Percentiles rank a stretch among this genome's conserved stretches.
phyloP scores from a whole-genome alignment of 2,113 vertebrate genomes.

The Chloropsis hardwickii region DNA sequence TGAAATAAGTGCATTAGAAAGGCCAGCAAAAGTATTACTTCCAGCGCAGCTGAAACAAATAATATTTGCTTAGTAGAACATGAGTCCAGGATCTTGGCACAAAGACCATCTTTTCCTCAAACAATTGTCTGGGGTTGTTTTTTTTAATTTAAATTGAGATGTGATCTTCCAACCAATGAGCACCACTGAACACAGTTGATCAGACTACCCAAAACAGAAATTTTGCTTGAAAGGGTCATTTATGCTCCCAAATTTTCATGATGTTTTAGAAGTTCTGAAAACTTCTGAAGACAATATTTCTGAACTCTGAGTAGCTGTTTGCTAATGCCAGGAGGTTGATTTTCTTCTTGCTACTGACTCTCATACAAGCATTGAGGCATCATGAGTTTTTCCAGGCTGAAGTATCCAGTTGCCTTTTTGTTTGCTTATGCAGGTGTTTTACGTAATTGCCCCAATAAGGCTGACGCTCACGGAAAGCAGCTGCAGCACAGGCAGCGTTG shows the following conservation, averaged over 20 bases:
- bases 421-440: slow-evolving; percentile 48
- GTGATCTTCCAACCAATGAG: background rate
- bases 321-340: background rate
- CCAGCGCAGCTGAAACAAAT: background rate
- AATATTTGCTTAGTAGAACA: slow-evolving; percentile 25
- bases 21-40: background rate
- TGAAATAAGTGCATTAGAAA: background rate
- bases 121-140: background rate
- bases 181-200: background rate
- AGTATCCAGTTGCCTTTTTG: slow-evolving; percentile 12
- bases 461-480: slow-evolving; percentile 9
- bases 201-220: background rate
- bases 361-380: background rate
- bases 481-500: background rate
- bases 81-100: slow-evolving; percentile 6
- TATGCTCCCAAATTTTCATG: background rate
- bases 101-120: background rate
- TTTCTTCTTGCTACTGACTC: background rate
- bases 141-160: background rate
- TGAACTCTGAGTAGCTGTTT: background rate
- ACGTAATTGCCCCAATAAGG: background rate
- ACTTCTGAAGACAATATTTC: background rate
- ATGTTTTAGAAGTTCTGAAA: background rate
- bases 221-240: background rate
- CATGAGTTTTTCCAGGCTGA: slow-evolving; percentile 7